Base-by-base conservation (phyloP, 2,113 vertebrate genomes). In the Malurus elegans region DNA sequence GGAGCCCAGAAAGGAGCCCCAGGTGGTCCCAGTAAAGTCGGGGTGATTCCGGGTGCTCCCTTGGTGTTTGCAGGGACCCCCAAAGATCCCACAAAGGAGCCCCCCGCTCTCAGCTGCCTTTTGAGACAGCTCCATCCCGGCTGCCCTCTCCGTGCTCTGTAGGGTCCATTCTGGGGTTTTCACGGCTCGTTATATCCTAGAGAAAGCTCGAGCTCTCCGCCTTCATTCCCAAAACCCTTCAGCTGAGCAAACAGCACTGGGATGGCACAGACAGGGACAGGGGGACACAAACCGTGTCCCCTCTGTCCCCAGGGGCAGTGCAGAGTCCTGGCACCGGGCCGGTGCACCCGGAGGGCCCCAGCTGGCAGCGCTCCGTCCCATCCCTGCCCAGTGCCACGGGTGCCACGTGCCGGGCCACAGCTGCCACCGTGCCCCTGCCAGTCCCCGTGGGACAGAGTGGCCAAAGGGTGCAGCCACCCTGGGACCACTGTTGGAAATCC, bases 381-480 rank as follows among this genome's bases (percentile, higher is more conserved):
- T 32, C 67, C 18, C 48, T 78, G 89, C 78, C 78, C 10, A 0
- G 45, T 32, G 82, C 80, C 7, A 1, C 6, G 24, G 11, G 44
- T 44, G 81, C 75, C 12, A 6, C 18, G n/a, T 69, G 86, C 82
- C 1, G 1, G 40, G 84, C 23, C 19, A 5, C 92, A 57, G 93
- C 84, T 89, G 91, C 69, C 4, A 8, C 85, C 2, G 42, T 9
- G 65, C 58, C 3, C 11, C 73, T 73, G 90, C 93, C 90, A 53
- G 45, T 24, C 26, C 54, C 8, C 0, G 0, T 4, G 64, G 80
- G 48, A 54, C 29, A 7, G 34, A 44, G 51, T 0, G 5, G 6
- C 25, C 0, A 3, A 1, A 57, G 64, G 50, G 2, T 5, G 16
- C 36, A 36, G 42, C n/a, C 15, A 8, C 74, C 34, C 56, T 1